phyloP scores from a whole-genome alignment of 2,888 invertebrate genomes.

The Molanna angustata region DNA sequence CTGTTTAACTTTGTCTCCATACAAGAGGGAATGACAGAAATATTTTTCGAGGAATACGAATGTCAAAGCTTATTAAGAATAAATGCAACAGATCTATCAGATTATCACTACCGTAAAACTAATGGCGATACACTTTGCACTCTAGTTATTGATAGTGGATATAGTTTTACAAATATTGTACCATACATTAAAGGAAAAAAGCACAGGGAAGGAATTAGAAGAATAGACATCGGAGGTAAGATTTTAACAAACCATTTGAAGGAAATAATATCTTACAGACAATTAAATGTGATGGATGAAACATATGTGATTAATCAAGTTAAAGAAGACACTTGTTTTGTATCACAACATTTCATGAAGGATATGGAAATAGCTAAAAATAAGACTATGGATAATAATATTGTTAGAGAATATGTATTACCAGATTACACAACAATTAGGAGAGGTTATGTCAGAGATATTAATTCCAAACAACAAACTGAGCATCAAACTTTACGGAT shows the following conservation, averaged over 20 bases:
- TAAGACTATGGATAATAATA: slow-evolving; percentile 62
- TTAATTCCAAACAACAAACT: slow-evolving; percentile 42
- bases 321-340: slow-evolving; percentile 96
- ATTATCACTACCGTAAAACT: slow-evolving; percentile 61
- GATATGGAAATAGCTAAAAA: slow-evolving; percentile 72
- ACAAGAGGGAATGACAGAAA: slow-evolving; percentile 92
- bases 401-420: slow-evolving; percentile 87
- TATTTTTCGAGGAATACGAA: slow-evolving; percentile 97
- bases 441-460: slow-evolving; percentile 64
- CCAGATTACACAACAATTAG: slow-evolving; percentile 93
- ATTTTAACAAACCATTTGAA: slow-evolving; percentile 96
- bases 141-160: slow-evolving; percentile 90
- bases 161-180: slow-evolving; percentile 92
- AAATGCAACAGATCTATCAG: slow-evolving; percentile 78
- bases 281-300: slow-evolving; percentile 98
- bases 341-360: slow-evolving; percentile 75
- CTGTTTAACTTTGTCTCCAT: slow-evolving; percentile 88
- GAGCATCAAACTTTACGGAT: slow-evolving; percentile 79
- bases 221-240: slow-evolving; percentile 97
- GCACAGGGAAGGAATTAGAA: slow-evolving; percentile 64
- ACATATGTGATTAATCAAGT: slow-evolving; percentile 97
- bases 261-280: slow-evolving; percentile 93
- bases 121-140: slow-evolving; percentile 63
- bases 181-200: slow-evolving; percentile 76
- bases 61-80: slow-evolving; percentile 78